Percentiles rank a stretch among this genome's conserved stretches.
Evolutionary conservation across 2,888 invertebrate species (phyloP).

Genomic region (Mythimna loreyi): DNA sequence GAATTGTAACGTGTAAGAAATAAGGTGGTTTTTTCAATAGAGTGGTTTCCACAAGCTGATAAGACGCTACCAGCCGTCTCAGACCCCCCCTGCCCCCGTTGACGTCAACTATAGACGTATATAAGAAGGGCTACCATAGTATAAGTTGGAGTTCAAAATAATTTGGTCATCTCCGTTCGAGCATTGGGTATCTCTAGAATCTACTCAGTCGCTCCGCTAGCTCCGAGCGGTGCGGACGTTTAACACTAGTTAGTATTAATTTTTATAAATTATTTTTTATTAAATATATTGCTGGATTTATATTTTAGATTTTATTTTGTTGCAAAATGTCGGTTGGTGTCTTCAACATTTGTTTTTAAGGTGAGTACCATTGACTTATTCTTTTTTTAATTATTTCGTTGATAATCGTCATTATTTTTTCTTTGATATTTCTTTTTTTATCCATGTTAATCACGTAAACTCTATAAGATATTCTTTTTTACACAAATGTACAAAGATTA

Average conservation of each 20-base stretch:
- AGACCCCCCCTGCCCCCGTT: constrained; percentile 69
- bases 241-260: constrained; percentile 47
- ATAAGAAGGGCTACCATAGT: constrained; percentile 70
- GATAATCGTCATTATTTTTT: not conserved
- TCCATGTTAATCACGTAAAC: not conserved
- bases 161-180: constrained; percentile 73
- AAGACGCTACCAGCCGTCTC: constrained; percentile 68
- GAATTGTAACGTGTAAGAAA: rapidly evolving
- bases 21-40: constrained; percentile 41
- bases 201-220: constrained; percentile 77
- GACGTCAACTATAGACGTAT: constrained; percentile 63
- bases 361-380: constrained; percentile 71
- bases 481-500: not conserved
- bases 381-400: not conserved
- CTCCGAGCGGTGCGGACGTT: constrained; percentile 66
- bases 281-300: constrained; percentile 41
- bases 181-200: constrained; percentile 57
- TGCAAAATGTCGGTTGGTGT: constrained; percentile 68
- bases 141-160: constrained; percentile 74
- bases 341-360: constrained; percentile 70
- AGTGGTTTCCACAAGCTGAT: constrained; percentile 68
- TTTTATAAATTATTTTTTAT: constrained; percentile 50
- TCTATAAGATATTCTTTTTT: not conserved
- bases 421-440: not conserved
- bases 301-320: constrained; percentile 46